These are phyloP conservation scores for Nipponacmea schrenckii DNA, from an alignment of 2,888 invertebrate genomes.

Conservation along the genomic window DNA sequence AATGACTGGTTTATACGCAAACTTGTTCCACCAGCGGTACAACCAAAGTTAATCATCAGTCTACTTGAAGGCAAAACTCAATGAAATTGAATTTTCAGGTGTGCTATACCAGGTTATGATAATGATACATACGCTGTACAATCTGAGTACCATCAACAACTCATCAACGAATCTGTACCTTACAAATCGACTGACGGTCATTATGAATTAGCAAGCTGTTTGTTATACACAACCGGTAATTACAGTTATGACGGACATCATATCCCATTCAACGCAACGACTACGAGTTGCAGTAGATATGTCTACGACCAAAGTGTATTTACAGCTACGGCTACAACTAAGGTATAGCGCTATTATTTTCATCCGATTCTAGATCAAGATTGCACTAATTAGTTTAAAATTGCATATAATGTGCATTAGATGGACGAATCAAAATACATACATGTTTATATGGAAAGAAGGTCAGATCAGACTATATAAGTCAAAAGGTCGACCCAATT, in stretches of 20 bases:
- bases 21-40: too few relatives aligned
- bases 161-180: slow-evolving; percentile 24
- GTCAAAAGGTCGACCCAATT: too few relatives aligned
- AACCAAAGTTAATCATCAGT: too few relatives aligned
- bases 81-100: slow-evolving; percentile 19
- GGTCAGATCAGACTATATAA: too few relatives aligned
- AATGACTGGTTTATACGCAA: too few relatives aligned
- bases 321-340: slow-evolving; percentile 22
- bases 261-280: slow-evolving; percentile 17
- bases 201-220: slow-evolving; percentile 11
- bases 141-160: slow-evolving; percentile 18
- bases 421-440: too few relatives aligned
- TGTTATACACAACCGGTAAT: slow-evolving; percentile 3
- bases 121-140: slow-evolving; percentile 30
- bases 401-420: too few relatives aligned
- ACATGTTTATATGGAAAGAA: too few relatives aligned
- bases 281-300: slow-evolving; percentile 21
- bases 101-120: slow-evolving; percentile 25
- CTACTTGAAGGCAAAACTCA: too few relatives aligned
- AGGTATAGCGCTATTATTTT: slow-evolving; percentile 20
- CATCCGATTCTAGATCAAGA: too few relatives aligned
- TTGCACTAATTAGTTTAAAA: too few relatives aligned
- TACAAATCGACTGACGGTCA: neutral
- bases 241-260: slow-evolving; percentile 10
- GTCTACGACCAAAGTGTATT: slow-evolving; percentile 28